These are phyloP conservation scores for Malthinus flaveolus DNA, from an alignment of 2,888 invertebrate genomes.

Conservation along the genomic window DNA sequence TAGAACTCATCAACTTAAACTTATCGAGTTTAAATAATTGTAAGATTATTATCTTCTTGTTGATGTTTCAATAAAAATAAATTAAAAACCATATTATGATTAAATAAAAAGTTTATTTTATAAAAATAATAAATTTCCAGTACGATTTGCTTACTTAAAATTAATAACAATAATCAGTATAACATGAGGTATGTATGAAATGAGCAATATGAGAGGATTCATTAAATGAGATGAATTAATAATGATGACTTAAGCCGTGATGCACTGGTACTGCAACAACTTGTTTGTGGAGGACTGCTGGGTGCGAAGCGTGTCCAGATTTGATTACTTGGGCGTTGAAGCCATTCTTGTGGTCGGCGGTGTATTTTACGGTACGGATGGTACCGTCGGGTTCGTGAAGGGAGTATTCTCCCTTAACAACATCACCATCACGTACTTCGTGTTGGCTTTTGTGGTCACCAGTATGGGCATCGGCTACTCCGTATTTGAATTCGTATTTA, in stretches of 20 bases:
- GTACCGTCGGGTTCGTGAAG: constrained; percentile 58
- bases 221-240: neutral
- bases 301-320: constrained; percentile 30
- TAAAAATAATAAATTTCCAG: constrained; percentile 3
- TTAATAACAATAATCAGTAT: neutral
- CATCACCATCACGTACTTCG: constrained; percentile 59
- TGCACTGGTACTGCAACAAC: constrained; percentile 2
- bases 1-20: too few relatives aligned
- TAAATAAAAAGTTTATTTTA: constrained; percentile 1
- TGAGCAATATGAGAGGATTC: neutral
- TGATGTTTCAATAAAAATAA: neutral
- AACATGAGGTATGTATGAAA: constrained; percentile 1
- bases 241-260: neutral
- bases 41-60: too few relatives aligned
- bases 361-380: constrained; percentile 58
- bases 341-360: constrained; percentile 58
- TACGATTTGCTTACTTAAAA: too few relatives aligned
- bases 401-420: constrained; percentile 57
- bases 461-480: constrained; percentile 61
- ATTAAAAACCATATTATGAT: neutral
- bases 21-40: too few relatives aligned
- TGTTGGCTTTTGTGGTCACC: constrained; percentile 63
- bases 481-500: constrained; percentile 62
- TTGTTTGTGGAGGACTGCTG: constrained; percentile 15
- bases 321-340: constrained; percentile 41